These are phyloP conservation scores for Blomia tropicalis DNA, from an alignment of 2,888 invertebrate genomes.

Conservation along the genomic window DNA sequence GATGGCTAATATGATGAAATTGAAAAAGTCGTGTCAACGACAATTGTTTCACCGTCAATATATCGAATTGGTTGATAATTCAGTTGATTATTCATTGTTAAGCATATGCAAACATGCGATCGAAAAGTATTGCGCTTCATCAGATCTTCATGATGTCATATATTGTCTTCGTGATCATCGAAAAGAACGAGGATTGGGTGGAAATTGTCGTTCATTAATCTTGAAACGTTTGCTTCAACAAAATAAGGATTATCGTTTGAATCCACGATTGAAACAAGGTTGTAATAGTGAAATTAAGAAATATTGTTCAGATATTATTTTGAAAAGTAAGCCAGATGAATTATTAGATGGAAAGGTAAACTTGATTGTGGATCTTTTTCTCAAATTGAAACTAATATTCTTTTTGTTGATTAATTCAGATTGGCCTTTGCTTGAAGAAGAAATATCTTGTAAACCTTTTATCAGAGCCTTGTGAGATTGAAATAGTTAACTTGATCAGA, in stretches of 20 bases:
- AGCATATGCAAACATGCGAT: conserved; percentile 72
- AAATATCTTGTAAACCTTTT: conserved; percentile 37
- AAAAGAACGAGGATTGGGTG: conserved; percentile 59
- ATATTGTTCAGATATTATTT: conserved; percentile 45
- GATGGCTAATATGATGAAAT: conserved; percentile 43
- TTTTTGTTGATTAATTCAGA: too few relatives aligned
- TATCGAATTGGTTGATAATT: conserved; percentile 68
- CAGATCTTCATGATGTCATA: conserved; percentile 43
- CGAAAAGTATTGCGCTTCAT: conserved; percentile 59
- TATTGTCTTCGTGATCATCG: conserved; percentile 47
- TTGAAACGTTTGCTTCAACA: conserved; percentile 73
- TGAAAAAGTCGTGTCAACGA: conserved; percentile 55
- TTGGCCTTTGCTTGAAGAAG: conserved; percentile 52
- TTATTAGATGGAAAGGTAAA: conserved; percentile 66
- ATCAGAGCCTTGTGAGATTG: conserved; percentile 57
- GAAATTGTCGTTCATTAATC: conserved; percentile 65
- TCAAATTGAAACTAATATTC: too few relatives aligned
- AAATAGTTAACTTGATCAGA: conserved; percentile 61
- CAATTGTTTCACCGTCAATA: conserved; percentile 67
- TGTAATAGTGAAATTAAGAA: conserved; percentile 67
- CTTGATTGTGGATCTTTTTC: too few relatives aligned
- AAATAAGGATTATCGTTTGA: conserved; percentile 73
- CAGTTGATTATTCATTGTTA: conserved; percentile 66
- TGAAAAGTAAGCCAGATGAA: conserved; percentile 40
- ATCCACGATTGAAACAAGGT: conserved; percentile 60